Base-by-base conservation (phyloP, 2,113 vertebrate species). In the Cephalopholis sonnerati region DNA sequence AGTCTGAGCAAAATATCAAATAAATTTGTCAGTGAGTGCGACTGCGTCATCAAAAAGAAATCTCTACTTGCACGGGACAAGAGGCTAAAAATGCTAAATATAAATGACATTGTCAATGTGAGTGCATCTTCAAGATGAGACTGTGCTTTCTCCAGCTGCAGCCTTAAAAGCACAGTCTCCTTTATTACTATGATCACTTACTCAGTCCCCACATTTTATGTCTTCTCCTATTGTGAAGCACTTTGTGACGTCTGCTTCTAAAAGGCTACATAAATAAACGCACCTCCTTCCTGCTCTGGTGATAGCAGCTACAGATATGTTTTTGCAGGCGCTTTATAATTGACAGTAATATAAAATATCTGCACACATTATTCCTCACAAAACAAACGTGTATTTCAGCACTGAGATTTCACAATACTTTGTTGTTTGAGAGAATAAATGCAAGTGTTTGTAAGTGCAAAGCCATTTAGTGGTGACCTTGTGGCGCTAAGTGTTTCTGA, bases 41-140 rank as follows among this genome's bases (percentile, higher is more conserved):
- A 8, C 39, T 27, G 11, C 11, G 1, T 81, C n/a, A 68, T 81
- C 54, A 67, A 68, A 61, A 15, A 25, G n/a, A 64, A 54, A 39
- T 11, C 22, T 66, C 7, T 29, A 20, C 27, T n/a, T 5, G 1
- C 8, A n/a, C 13, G 3, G 20, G 41, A 58, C 9, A 48, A 12
- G 1, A 9, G 32, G 16, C 9, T 13, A 3, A 59, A 22, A 61
- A 61, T 51, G 51, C 8, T 10, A 32, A 59, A 58, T 32, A 29
- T 18, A 55, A 66, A 50, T 22, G 5, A 44, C 46, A 68, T n/a
- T 53, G 18, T 39, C 3, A n/a, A 7, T 22, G 5, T 67, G 12
- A 61, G 6, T 53, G 32, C 55, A 54, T 74, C 69, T 15, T 46
- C 25, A 9, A 8, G 27, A 12, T 11, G 39, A 68, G n/a, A 27